These are phyloP conservation scores for Patagioenas fasciata DNA, from an alignment of 2,113 vertebrate genomes.

Conservation along the genomic window DNA sequence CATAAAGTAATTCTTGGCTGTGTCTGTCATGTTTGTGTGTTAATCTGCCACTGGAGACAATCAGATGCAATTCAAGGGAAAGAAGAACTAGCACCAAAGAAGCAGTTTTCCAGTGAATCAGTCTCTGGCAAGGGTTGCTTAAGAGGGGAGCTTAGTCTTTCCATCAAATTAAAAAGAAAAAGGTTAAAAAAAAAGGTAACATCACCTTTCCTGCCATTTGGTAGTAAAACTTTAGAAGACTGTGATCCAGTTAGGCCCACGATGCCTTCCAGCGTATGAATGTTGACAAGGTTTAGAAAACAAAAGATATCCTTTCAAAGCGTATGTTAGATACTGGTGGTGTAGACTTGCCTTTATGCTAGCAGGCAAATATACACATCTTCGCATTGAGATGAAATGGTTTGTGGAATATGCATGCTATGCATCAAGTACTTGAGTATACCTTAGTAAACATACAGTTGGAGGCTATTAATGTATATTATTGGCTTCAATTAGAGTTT, in stretches of 20 bases:
- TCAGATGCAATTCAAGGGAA: not conserved
- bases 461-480: conserved; percentile 21
- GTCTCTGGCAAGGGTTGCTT: conserved; percentile 18
- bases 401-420: conserved; percentile 32
- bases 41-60: not conserved
- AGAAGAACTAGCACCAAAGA: not conserved
- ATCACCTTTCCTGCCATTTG: not conserved
- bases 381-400: conserved; percentile 6
- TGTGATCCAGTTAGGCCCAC: not conserved
- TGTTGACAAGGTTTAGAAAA: not conserved
- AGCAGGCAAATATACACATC: not conserved
- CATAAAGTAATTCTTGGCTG: not conserved
- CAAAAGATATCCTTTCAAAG: not conserved
- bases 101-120: conserved; percentile 46
- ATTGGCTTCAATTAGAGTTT: conserved; percentile 47
- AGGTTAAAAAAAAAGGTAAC: not conserved
- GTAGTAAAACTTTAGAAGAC: not conserved
- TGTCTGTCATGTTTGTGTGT: not conserved
- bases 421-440: not conserved
- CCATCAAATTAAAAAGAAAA: not conserved
- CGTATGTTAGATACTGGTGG: not conserved
- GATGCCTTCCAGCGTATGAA: not conserved
- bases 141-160: not conserved
- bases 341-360: not conserved
- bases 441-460: not conserved